Percentiles rank a stretch among this genome's conserved stretches.
phyloP scores from a whole-genome alignment of 2,888 invertebrate species.

The Lithophane semibrunnea region DNA sequence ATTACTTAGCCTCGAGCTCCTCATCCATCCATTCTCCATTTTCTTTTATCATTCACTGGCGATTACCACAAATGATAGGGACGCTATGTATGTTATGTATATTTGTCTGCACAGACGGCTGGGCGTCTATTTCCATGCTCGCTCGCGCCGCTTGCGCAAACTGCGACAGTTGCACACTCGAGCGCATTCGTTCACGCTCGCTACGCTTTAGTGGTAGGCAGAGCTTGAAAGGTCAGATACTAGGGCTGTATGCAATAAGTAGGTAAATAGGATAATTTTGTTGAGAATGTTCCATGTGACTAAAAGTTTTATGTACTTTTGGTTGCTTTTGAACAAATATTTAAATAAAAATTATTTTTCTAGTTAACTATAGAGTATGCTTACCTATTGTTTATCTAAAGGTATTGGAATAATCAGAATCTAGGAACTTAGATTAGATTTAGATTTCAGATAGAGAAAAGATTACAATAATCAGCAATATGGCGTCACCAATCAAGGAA shows the following conservation, averaged over 20 bases:
- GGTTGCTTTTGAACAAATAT: not conserved
- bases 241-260: not conserved
- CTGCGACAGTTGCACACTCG: slow-evolving; percentile 50
- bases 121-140: slow-evolving; percentile 53
- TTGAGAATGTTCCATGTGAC: not conserved
- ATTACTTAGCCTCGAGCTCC: too few relatives aligned
- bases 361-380: not conserved
- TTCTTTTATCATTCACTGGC: not conserved
- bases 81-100: slow-evolving; percentile 4
- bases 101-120: slow-evolving; percentile 50
- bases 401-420: not conserved
- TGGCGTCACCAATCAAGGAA: not conserved
- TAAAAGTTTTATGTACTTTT: not conserved
- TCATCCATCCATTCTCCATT: too few relatives aligned
- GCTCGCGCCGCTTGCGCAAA: slow-evolving; percentile 46
- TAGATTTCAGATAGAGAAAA: not conserved
- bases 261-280: not conserved
- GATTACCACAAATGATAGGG: slow-evolving; percentile 11
- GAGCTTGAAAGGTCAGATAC: slow-evolving; percentile 54
- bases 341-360: not conserved
- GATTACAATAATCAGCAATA: not conserved
- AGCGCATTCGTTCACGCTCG: slow-evolving; percentile 43
- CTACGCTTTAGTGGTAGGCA: slow-evolving; percentile 30
- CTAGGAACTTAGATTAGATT: not conserved
- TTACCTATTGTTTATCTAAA: not conserved